Conservation (phyloP, 2,113 vertebrate species). For the Hystrix cristata region DNA sequence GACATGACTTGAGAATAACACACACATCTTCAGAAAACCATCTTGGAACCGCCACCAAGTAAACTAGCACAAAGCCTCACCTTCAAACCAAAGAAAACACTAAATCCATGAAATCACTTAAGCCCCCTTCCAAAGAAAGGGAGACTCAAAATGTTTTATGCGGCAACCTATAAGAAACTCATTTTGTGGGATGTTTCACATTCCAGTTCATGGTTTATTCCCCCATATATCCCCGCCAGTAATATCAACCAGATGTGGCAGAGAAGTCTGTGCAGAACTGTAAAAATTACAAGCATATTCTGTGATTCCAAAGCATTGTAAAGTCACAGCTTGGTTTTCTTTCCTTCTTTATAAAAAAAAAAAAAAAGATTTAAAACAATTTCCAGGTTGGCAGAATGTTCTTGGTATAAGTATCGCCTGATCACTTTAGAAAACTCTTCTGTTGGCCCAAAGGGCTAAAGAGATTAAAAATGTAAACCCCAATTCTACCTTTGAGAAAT, state of each 20-base stretch:
- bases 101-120: constrained; percentile 82
- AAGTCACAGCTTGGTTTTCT: constrained; percentile 81
- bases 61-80: constrained; percentile 71
- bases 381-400: constrained; percentile 74
- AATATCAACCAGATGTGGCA: constrained; percentile 90
- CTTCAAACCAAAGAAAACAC: constrained; percentile 85
- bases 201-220: constrained; percentile 88
- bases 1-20: constrained; percentile 24
- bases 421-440: constrained; percentile 52
- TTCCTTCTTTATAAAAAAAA: constrained; percentile 64
- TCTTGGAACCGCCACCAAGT: constrained; percentile 59
- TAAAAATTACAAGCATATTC: constrained; percentile 84
- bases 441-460: constrained; percentile 39
- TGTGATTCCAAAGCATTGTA: constrained; percentile 82
- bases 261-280: constrained; percentile 78
- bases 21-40: constrained; percentile 22
- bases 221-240: constrained; percentile 83
- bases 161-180: constrained; percentile 85
- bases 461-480: constrained; percentile 42
- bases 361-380: constrained; percentile 57
- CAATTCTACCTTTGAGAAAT: constrained; percentile 48
- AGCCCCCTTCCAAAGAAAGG: constrained; percentile 80
- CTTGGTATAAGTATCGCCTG: constrained; percentile 40
- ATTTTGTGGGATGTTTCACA: constrained; percentile 87
- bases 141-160: constrained; percentile 84